A percentile compares a stretch with the other conserved stretches of the same genome.
Conservation (phyloP, 2,888 invertebrate species). For the Agapostemon virescens region DNA sequence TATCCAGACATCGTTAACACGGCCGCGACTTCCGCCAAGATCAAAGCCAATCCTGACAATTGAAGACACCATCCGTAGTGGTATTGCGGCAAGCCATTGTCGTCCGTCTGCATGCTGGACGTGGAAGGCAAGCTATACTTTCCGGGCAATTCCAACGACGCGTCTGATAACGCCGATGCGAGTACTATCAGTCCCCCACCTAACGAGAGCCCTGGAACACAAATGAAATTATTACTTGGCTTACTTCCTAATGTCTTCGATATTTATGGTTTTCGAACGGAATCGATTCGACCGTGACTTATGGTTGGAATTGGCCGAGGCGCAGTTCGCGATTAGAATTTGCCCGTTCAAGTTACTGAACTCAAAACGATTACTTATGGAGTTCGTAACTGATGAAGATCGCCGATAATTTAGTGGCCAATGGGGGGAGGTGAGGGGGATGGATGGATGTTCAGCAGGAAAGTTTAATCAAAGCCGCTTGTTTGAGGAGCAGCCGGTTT, state of each 20-base stretch:
- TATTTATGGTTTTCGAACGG: conserved; percentile 39
- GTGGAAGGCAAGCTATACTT: conserved; percentile 74
- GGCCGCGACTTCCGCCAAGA: conserved; percentile 83
- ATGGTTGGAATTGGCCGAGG: background rate
- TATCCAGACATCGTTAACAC: conserved; percentile 83
- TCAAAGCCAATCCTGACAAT: conserved; percentile 83
- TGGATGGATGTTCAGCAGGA: conserved; percentile 4
- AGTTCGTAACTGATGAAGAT: conserved; percentile 23
- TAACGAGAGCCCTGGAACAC: conserved; percentile 82
- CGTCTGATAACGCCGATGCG: conserved; percentile 84
- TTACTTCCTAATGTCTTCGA: conserved; percentile 35
- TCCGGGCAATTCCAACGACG: conserved; percentile 81
- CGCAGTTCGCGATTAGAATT: conserved; percentile 4
- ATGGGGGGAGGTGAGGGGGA: too few species aligned
- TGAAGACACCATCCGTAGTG: conserved; percentile 85
- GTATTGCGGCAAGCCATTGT: conserved; percentile 80
- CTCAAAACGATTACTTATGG: conserved; percentile 20
- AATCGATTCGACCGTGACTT: conserved; percentile 31
- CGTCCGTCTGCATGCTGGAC: conserved; percentile 72
- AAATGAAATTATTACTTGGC: conserved; percentile 53
- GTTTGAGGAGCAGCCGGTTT: background rate
- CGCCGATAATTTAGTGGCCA: conserved; percentile 2
- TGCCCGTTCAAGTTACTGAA: background rate
- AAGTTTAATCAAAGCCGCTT: conserved; percentile 1
- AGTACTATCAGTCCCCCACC: conserved; percentile 84